Base-by-base conservation (phyloP, 2,797 vertebrate genomes). In the Choloepus didactylus region DNA sequence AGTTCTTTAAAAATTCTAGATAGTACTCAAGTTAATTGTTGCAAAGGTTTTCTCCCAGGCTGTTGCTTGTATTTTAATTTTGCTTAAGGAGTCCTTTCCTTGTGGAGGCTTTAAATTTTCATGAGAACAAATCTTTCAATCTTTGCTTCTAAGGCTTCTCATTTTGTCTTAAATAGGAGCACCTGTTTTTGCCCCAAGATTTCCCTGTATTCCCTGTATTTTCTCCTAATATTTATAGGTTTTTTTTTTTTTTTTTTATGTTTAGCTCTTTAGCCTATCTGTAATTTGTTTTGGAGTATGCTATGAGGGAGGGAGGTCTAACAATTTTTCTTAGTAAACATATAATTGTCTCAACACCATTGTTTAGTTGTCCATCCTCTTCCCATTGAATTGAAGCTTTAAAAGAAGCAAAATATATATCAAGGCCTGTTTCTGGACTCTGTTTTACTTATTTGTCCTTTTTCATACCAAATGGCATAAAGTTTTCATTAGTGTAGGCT, bases 391-490 rank as follows among this genome's bases (percentile, higher is more conserved):
- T 27, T 56, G 35, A 73, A 81, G 18, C 31, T 66, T 73, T 87
- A 73, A 56, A 64, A 46, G 79, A 59, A 59, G 18, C 73, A 35
- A 66, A 46, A 56, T 27, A 19, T n/a, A 16, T 80, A 72, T 18
- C 4, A 29, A 23, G n/a, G 29, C 21, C 54, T 77, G 4, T 88
- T 92, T 92, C n/a, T 88, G 46, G 44, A 70, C 35, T 93, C 83
- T 69, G 60, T 89, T 93, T 84, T 51, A 49, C 77, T 88, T 69
- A 60, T 94, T 76, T 84, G 66, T 64, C 35, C 92, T 3, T 70
- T 79, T 8, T 29, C 70, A 7, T 79, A 72, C 31, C 41, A 35
- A 66, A 59, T 10, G 49, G 49, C 10, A 76, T 21, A 69, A 10
- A 44, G 9, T 87, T 82, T 60, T 72, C 29, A 31, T 62, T 73